Evolutionary conservation across 2,888 invertebrate genomes (phyloP).

Genomic region (Cecidostiba fungosa): DNA sequence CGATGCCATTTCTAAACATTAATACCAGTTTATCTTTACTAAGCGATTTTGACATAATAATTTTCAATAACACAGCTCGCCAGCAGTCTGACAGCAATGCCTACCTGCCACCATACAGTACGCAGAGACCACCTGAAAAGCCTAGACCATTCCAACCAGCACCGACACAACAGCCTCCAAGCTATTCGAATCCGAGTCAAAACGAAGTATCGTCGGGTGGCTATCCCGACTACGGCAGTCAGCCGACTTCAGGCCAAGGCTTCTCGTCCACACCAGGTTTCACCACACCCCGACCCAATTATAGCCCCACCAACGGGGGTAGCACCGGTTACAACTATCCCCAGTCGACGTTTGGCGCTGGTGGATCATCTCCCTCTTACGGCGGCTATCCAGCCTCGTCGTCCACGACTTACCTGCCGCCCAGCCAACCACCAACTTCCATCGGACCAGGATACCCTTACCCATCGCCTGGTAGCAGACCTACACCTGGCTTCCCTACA

Average conservation of each 20-base stretch:
- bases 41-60: background rate
- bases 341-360: slow-evolving; percentile 38
- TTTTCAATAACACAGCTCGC: slow-evolving; percentile 82
- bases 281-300: slow-evolving; percentile 69
- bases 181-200: slow-evolving; percentile 73
- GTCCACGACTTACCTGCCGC: slow-evolving; percentile 66
- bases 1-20: background rate
- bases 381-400: slow-evolving; percentile 69
- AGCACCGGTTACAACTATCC: slow-evolving; percentile 61
- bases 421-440: slow-evolving; percentile 54
- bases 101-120: slow-evolving; percentile 84
- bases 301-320: slow-evolving; percentile 70
- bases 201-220: slow-evolving; percentile 70
- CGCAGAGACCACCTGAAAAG: slow-evolving; percentile 82
- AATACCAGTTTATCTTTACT: background rate
- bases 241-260: slow-evolving; percentile 52
- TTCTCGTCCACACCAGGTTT: slow-evolving; percentile 56
- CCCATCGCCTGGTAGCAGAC: slow-evolving; percentile 63
- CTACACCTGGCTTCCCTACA: slow-evolving; percentile 72
- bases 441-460: slow-evolving; percentile 64
- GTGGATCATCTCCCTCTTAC: slow-evolving; percentile 63
- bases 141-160: slow-evolving; percentile 87
- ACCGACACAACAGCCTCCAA: slow-evolving; percentile 75
- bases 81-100: slow-evolving; percentile 80
- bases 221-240: slow-evolving; percentile 66